These are phyloP conservation scores for Umimayanthus kanabou DNA, from an alignment of 92 coral and sea anemone species.

Conservation along the genomic window DNA sequence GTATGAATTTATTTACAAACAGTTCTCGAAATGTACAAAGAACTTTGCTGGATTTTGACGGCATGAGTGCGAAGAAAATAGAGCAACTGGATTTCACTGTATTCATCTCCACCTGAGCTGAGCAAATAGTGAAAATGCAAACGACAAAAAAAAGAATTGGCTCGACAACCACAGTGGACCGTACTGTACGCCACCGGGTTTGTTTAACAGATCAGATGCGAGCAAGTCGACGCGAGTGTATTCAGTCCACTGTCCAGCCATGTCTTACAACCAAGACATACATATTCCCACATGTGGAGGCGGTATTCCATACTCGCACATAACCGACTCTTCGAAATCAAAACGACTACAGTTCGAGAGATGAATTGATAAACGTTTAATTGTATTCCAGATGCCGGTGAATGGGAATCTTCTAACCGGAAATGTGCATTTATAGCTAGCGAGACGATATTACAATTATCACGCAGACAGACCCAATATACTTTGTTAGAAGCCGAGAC, in stretches of 20 bases:
- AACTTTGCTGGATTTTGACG: slow-evolving; percentile 29
- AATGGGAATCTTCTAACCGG: too few relatives aligned
- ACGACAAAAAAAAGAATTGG: not conserved
- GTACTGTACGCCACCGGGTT: not conserved
- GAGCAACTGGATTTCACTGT: slow-evolving; percentile 28
- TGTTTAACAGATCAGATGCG: not conserved
- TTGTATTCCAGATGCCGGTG: too few relatives aligned
- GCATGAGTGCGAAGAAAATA: slow-evolving; percentile 20
- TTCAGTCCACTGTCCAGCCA: not conserved
- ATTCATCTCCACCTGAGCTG: slow-evolving; percentile 20
- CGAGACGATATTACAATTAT: too few relatives aligned
- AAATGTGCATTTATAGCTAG: too few relatives aligned
- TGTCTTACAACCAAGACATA: not conserved
- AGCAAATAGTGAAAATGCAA: not conserved
- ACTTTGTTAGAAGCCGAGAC: too few relatives aligned
- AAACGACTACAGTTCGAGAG: not conserved
- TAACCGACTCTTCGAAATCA: not conserved
- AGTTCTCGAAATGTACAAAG: slow-evolving; percentile 7
- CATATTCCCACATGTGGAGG: not conserved
- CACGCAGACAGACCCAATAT: too few relatives aligned
- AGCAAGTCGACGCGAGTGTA: not conserved
- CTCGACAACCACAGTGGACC: not conserved
- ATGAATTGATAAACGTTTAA: too few relatives aligned
- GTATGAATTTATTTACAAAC: not conserved
- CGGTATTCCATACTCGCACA: not conserved